A percentile compares a stretch with the other conserved stretches of the same genome.
Evolutionary conservation across 2,797 vertebrate genomes (phyloP).

Genomic region (Chaetophractus vellerosus): DNA sequence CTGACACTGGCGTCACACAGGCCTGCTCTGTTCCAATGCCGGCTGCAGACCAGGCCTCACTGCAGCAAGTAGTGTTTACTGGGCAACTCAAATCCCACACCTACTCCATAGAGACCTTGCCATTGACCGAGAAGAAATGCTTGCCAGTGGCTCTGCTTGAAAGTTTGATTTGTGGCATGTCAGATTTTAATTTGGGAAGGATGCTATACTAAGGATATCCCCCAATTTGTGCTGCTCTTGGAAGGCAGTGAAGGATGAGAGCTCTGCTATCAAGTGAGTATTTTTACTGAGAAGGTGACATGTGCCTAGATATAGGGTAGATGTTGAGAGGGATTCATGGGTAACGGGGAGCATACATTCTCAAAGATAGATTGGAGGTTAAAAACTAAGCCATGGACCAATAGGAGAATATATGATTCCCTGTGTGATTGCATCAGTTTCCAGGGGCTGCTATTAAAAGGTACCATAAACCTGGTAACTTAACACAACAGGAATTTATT

Average conservation of each 20-base stretch:
- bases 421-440: background rate
- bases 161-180: background rate
- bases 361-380: background rate
- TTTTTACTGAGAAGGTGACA: background rate
- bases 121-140: background rate
- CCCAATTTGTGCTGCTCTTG: background rate
- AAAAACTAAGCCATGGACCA: background rate
- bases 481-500: background rate
- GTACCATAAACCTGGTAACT: background rate
- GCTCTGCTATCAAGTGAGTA: background rate
- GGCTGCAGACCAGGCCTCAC: background rate
- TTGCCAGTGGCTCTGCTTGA: background rate
- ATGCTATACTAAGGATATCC: background rate
- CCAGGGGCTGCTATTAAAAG: background rate
- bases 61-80: background rate
- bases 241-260: background rate
- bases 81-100: background rate
- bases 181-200: conserved; percentile 14
- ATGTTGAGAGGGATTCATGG: background rate
- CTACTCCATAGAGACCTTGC: background rate
- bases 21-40: background rate
- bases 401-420: background rate
- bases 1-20: background rate
- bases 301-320: background rate
- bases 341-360: background rate